Evolutionary conservation across 2,888 invertebrate species (phyloP).

Genomic region (Acanthosepion lycidas): DNA sequence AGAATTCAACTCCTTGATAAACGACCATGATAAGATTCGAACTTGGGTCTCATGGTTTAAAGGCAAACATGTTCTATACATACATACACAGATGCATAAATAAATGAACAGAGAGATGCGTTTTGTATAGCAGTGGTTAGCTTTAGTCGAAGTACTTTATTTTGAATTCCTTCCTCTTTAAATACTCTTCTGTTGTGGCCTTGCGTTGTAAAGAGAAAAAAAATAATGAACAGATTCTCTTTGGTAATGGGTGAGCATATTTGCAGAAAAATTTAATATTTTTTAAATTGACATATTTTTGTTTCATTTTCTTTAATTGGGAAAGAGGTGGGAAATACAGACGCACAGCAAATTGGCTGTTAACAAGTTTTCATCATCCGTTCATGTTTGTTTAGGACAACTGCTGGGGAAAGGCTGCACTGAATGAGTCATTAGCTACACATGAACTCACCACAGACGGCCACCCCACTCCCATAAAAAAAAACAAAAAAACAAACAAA

Average conservation of each 20-base stretch:
- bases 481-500: neutral
- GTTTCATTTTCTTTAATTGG: neutral
- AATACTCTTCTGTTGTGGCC: neutral
- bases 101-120: too few species aligned
- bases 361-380: neutral
- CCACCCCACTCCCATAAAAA: neutral
- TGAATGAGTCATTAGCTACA: neutral
- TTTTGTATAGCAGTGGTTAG: too few species aligned
- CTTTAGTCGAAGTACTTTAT: too few species aligned
- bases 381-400: neutral
- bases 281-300: neutral
- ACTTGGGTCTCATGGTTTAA: too few species aligned
- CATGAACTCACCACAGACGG: neutral
- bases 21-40: neutral
- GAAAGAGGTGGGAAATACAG: neutral
- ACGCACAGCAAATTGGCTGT: neutral
- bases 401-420: neutral
- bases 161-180: neutral
- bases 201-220: neutral
- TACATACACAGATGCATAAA: too few species aligned
- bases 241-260: neutral
- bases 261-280: neutral
- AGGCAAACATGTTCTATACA: too few species aligned
- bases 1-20: too few species aligned
- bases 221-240: neutral